Percentiles rank a stretch among this genome's conserved stretches.
phyloP scores from a whole-genome alignment of 2,113 vertebrate genomes.

The Todiramphus saurophagus region DNA sequence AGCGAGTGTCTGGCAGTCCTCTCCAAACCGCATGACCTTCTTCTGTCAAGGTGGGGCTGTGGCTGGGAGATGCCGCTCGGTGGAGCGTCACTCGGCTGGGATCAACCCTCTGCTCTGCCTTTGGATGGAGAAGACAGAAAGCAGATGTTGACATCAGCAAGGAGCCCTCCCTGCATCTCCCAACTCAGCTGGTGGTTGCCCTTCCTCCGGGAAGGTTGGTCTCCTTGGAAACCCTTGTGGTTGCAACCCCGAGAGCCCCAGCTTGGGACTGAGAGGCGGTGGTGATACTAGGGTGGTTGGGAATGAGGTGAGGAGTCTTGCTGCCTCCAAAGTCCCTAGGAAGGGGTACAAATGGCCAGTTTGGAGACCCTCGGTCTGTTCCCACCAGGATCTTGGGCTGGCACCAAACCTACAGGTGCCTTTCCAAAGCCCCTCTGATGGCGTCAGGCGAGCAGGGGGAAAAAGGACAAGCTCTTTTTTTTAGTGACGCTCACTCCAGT shows the following conservation, averaged over 20 bases:
- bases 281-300: neutral
- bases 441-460: accelerated
- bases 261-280: neutral
- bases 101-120: accelerated
- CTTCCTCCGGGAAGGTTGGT: neutral
- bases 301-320: neutral
- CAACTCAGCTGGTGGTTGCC: neutral
- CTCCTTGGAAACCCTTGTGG: conserved; percentile 8
- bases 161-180: neutral
- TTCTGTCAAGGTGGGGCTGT: neutral
- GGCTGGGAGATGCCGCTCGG: neutral
- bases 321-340: neutral
- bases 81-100: neutral
- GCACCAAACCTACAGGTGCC: neutral
- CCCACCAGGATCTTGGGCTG: neutral
- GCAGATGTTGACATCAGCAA: neutral
- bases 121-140: neutral
- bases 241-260: neutral
- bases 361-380: neutral
- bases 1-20: accelerated
- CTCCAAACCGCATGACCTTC: no score
- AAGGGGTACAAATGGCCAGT: neutral
- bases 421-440: neutral
- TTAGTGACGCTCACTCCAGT: neutral
- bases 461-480: neutral